Evolutionary conservation across 2,888 invertebrate species (phyloP), one percentile per base, ranked within the genome.

Genomic region (Brachyptera putata): DNA sequence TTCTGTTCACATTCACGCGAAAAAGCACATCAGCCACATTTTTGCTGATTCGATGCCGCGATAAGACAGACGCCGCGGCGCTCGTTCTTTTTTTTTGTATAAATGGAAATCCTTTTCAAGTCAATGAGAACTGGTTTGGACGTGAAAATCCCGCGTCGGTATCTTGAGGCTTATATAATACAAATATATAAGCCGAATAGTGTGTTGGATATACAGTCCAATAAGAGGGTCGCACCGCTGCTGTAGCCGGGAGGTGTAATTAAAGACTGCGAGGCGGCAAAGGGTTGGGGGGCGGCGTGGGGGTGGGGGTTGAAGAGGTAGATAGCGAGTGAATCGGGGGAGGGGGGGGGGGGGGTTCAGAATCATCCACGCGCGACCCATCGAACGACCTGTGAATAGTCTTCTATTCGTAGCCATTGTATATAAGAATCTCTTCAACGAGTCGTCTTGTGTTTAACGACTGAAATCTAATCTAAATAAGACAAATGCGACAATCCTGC

Each of bases 191-290:
- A 41, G 41, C 41, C 41, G n/a, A n/a, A n/a, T n/a, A n/a, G n/a
- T 7, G 5, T 5, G 30, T 41, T 41, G 41, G 41, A 41, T 41
- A 41, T 41, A 41, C 16, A 41, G 18, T 41, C 41, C 41, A 41
- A 41, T 41, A 41, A 41, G 41, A n/a, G 41, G 16, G n/a, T 25
- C 30, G 25, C 41, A 21, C 25, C 49, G 25, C 2, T n/a, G 16
- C 25, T 13, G 25, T 49, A 13, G 49, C 49, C 49, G 26, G 26
- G 49, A 58, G 58, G 49, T 58, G 48, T 58, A 58, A 58, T 58
- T 58, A 58, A 58, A 46, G 34, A 13, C 49, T 49, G 11, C n/a
- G 41, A 26, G 21, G 43, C 11, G 25, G 46, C n/a, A 57, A 46
- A 41, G 41, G 56, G 56, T 22, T 21, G 41, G 18, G 30, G 11